Evolutionary conservation across 2,888 invertebrate species (phyloP), one percentile per base, ranked within the genome.

Genomic region (Holacanthella duospinosa): DNA sequence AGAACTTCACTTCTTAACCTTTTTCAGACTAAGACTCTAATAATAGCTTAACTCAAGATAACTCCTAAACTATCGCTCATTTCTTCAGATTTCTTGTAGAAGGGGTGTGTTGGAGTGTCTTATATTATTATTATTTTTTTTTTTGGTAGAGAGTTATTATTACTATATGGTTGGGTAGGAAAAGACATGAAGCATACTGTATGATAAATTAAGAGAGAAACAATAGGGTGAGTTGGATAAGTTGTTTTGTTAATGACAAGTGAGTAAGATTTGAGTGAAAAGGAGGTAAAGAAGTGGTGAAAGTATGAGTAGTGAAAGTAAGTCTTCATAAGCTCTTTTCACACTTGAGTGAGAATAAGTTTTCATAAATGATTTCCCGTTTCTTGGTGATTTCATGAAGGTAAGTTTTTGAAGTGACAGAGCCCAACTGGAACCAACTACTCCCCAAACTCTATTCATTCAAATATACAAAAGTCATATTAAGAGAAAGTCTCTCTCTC

Each of bases 271-370:
- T 21, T 9, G 21, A 48, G 21, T 4, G n/a, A 48, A 21, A 21
- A 21, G 21, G 21, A 4, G 48, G 48, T 4, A 21, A n/a, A 21
- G 4, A 9, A 16, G 36, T 36, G 36, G 48, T 21, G 48, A 4
- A 48, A 48, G 48, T n/a, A n/a, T n/a, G n/a, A n/a, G n/a, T n/a
- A n/a, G n/a, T n/a, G n/a, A n/a, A 36, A 53, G n/a, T 43, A 55
- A 63, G 59, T 55, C 59, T 63, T 63, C 60, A 64, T 64, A 64
- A 64, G 64, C 64, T 61, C 19, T 55, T 64, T 64, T 64, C 61
- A 60, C 61, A 61, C 57, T 64, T 64, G 64, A 59, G 61, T 64
- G 64, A 54, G 54, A 59, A 58, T 62, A 59, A 62, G 48, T 62
- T 62, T 62, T 62, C 59, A 62, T 55, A 62, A 62, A 62, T 62